Evolutionary conservation across 2,113 vertebrate species (phyloP), one percentile per base, ranked within the genome.

Genomic region (Oryzias melastigma): DNA sequence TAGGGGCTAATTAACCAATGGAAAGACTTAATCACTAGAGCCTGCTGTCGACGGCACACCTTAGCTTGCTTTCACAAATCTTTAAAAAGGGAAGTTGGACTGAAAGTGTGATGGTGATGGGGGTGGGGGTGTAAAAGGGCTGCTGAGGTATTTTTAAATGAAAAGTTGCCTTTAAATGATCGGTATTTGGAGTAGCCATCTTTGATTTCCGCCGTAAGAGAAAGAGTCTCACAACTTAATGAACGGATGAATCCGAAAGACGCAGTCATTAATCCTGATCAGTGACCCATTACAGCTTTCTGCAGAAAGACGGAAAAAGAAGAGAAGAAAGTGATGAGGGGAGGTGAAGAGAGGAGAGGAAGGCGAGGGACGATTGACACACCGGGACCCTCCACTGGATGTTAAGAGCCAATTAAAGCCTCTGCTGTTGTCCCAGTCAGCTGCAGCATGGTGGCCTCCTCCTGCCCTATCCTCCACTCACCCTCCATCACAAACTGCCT

Each of bases 1-100:
- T 71, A 81, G 88, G 88, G 84, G 88, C 87, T 90, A 90, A 90
- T 90, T 90, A 90, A 86, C 85, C 85, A 90, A 87, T 89, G 84
- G 86, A 89, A 88, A 80, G 81, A 87, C 84, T 82, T 84, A 85
- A 88, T 89, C 88, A 79, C 85, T 80, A 83, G 84, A 89, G 88
- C 83, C 83, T 77, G 65, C 82, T 85, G 84, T 85, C 85, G 85
- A 64, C 74, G 75, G 53, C 62, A 83, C 75, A 87, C 80, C 84
- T 85, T 82, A 73, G 69, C 62, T 81, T 65, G 71, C 86, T 81
- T 73, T 89, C 78, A 84, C 81, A 79, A 81, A 73, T 84, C 76
- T 77, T 64, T 66, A 51, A 75, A 73, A 71, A 71, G 41, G 58
- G 24, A 60, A 52, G 68, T 53, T 55, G 54, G 35, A 46, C 47